Percentiles rank a stretch among this genome's conserved stretches.
These are phyloP conservation scores for Graphium colonna DNA, from an alignment of 2,888 invertebrate species.

Conservation along the genomic window DNA sequence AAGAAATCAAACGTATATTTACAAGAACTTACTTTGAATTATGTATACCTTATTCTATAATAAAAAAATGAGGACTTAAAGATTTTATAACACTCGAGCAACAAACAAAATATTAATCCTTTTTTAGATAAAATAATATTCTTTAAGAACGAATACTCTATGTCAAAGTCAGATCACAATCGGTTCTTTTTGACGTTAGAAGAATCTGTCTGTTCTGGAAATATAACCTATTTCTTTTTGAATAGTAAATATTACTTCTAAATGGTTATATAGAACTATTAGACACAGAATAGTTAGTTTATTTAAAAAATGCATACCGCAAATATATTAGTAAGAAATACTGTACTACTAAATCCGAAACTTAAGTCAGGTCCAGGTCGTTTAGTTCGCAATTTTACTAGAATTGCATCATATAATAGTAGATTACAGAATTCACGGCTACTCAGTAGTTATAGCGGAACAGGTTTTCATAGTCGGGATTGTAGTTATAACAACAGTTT, in stretches of 20 bases:
- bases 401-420: slow-evolving; percentile 65
- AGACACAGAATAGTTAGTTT: slow-evolving; percentile 23
- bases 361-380: slow-evolving; percentile 46
- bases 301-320: slow-evolving; percentile 60
- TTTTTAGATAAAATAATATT: too few species aligned
- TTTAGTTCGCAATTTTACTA: slow-evolving; percentile 56
- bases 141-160: slow-evolving; percentile 6
- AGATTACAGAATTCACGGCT: slow-evolving; percentile 45
- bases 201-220: slow-evolving; percentile 71
- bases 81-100: too few species aligned
- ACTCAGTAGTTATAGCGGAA: slow-evolving; percentile 25
- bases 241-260: slow-evolving; percentile 30
- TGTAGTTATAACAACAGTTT: slow-evolving; percentile 40
- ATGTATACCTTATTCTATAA: too few species aligned
- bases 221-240: slow-evolving; percentile 52
- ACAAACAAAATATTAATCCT: too few species aligned
- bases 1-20: too few species aligned
- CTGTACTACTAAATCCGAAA: slow-evolving; percentile 51
- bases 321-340: slow-evolving; percentile 55
- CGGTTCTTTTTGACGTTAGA: slow-evolving; percentile 37
- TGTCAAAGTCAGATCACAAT: slow-evolving; percentile 22
- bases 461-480: slow-evolving; percentile 36
- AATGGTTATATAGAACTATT: slow-evolving; percentile 41
- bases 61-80: too few species aligned
- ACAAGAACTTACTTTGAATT: too few species aligned